A percentile compares a stretch with the other conserved stretches of the same genome.
phyloP scores from a whole-genome alignment of 2,113 vertebrate species.

The Trogon surrucura region DNA sequence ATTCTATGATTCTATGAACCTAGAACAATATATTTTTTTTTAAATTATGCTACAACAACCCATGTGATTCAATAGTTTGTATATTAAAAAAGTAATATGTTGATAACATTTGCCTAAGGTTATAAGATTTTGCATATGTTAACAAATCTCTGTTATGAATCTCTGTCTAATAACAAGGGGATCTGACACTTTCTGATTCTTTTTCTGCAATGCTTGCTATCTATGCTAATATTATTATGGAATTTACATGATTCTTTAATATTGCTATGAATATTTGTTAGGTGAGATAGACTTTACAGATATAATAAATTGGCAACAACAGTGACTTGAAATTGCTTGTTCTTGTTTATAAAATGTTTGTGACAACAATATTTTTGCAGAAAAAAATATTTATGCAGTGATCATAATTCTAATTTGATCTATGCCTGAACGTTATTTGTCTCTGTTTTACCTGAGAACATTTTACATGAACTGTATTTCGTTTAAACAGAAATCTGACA shows the following conservation, averaged over 20 bases:
- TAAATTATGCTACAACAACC: neutral
- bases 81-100: neutral
- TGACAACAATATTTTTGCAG: neutral
- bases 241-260: constrained; percentile 15
- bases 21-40: neutral
- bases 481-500: neutral
- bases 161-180: neutral
- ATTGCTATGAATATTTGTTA: neutral
- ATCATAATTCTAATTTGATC: neutral
- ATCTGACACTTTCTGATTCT: neutral
- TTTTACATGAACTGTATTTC: neutral
- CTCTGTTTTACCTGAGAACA: neutral
- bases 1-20: neutral
- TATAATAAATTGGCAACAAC: neutral
- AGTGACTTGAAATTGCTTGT: neutral
- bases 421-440: neutral
- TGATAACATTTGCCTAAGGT: neutral
- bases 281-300: neutral
- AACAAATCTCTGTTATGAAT: neutral
- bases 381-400: neutral
- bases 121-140: constrained; percentile 25
- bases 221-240: neutral
- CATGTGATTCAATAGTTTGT: neutral
- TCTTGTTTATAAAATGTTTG: neutral
- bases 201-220: neutral